phyloP scores from a whole-genome alignment of 37 sponge, comb jelly and placozoan species.

The Geodia barretti region DNA sequence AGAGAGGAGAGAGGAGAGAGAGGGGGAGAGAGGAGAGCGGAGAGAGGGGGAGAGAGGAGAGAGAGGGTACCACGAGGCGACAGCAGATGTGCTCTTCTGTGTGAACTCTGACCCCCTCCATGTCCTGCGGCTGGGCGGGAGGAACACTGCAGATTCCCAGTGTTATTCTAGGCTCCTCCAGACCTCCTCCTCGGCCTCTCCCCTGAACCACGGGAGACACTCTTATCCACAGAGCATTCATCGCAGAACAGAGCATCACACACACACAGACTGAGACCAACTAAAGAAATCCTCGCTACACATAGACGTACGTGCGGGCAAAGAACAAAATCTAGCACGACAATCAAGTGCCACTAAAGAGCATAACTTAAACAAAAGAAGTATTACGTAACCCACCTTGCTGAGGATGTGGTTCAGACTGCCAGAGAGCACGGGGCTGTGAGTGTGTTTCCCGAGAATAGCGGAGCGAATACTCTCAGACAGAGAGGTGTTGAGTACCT shows the following conservation, averaged over 20 bases:
- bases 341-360: no score
- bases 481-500: conserved; percentile 20
- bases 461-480: conserved; percentile 40
- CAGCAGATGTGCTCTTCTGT: conserved; percentile 42
- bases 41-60: conserved; percentile 34
- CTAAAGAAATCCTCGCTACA: no score
- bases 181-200: neutral
- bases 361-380: neutral
- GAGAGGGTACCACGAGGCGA: conserved; percentile 18
- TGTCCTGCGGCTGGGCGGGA: conserved; percentile 51
- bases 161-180: conserved; percentile 30
- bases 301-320: no score
- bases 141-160: conserved; percentile 50
- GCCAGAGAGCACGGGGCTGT: neutral
- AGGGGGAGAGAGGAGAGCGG: conserved; percentile 3
- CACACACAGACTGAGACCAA: no score
- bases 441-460: neutral
- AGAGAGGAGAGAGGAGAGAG: conserved; percentile 24
- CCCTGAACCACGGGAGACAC: no score
- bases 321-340: no score
- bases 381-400: neutral
- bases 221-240: no score
- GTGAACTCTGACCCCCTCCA: conserved; percentile 25
- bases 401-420: neutral
- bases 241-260: no score